Evolutionary conservation across 2,797 vertebrate genomes (phyloP).

Genomic region (Neostethus bicornis): DNA sequence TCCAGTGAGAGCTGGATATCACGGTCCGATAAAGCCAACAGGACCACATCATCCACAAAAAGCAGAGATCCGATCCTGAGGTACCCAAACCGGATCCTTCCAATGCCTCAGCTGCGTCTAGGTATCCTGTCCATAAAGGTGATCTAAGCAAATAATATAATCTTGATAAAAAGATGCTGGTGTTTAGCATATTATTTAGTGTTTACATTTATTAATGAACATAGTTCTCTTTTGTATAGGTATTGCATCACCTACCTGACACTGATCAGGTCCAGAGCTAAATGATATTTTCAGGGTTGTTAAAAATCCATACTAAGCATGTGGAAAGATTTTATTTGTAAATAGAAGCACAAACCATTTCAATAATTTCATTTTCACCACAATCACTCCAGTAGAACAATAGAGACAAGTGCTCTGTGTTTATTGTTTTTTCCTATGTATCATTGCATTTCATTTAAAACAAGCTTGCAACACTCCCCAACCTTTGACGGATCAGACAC

Average conservation of each 20-base stretch:
- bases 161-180: too few relatives aligned
- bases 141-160: too few relatives aligned
- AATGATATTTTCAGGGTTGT: constrained; percentile 1
- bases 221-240: too few relatives aligned
- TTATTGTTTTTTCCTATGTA: constrained; percentile 9
- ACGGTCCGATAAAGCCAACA: too few relatives aligned
- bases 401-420: constrained; percentile 46
- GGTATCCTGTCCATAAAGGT: too few relatives aligned
- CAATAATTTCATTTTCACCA: constrained; percentile 62
- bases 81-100: too few relatives aligned
- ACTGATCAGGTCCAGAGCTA: constrained; percentile 1
- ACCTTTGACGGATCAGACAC: constrained; percentile 93
- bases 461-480: constrained; percentile 92
- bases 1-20: too few relatives aligned
- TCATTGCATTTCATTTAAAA: constrained; percentile 90
- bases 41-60: too few relatives aligned
- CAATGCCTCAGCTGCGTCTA: too few relatives aligned
- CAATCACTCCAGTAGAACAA: constrained; percentile 64
- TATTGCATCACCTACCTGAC: not conserved
- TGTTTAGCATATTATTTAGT: too few relatives aligned
- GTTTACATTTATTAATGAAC: not conserved
- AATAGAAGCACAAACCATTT: constrained; percentile 77
- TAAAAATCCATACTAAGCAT: constrained; percentile 32
- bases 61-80: too few relatives aligned
- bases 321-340: constrained; percentile 59